phyloP scores from a whole-genome alignment of 2,113 vertebrate species.

The Baryphthengus martii region DNA sequence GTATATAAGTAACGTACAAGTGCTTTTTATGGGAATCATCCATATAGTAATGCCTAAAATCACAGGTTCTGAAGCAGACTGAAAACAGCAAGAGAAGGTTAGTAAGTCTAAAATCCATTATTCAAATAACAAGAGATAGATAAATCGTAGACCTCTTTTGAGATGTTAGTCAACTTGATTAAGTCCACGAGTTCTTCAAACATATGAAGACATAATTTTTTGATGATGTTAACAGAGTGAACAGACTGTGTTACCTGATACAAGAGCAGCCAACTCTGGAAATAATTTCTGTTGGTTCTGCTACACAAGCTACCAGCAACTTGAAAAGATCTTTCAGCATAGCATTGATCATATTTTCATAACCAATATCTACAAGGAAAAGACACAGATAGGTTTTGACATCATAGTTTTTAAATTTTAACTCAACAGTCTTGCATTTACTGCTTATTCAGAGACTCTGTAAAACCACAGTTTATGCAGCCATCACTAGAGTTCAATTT shows the following conservation, averaged over 20 bases:
- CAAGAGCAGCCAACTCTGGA: constrained; percentile 98
- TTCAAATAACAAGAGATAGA: background rate
- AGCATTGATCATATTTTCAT: constrained; percentile 91
- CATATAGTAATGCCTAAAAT: background rate
- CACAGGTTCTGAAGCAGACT: background rate
- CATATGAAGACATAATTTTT: background rate
- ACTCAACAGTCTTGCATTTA: background rate
- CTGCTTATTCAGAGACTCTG: background rate
- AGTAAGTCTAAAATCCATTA: background rate
- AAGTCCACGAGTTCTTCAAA: background rate
- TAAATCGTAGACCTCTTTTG: background rate
- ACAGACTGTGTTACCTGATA: constrained; percentile 81
- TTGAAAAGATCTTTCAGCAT: constrained; percentile 97
- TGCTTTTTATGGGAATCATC: background rate
- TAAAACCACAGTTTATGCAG: background rate
- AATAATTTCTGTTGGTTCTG: constrained; percentile 94
- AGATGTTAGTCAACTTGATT: background rate
- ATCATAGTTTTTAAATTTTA: background rate
- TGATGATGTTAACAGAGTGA: background rate
- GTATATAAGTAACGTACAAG: background rate
- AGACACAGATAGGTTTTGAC: background rate
- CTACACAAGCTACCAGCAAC: constrained; percentile 90
- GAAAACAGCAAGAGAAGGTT: background rate
- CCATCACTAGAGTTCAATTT: background rate
- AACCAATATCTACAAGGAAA: constrained; percentile 79